phyloP scores from a whole-genome alignment of 2,113 vertebrate genomes.

The Circaetus gallicus region DNA sequence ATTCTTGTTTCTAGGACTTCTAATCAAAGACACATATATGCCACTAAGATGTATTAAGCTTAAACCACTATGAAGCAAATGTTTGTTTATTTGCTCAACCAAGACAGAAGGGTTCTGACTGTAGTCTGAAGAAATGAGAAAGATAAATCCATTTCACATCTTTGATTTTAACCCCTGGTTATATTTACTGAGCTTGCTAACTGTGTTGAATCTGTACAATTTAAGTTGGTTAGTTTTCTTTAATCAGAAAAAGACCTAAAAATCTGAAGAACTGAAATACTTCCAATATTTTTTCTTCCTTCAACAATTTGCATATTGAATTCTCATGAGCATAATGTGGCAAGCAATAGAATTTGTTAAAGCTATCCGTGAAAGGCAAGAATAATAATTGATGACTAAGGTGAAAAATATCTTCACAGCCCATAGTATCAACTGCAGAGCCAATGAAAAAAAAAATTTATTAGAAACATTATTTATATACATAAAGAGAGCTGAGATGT shows the following conservation, averaged over 20 bases:
- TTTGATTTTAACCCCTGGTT: neutral
- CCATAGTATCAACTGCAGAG: neutral
- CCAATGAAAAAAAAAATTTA: neutral
- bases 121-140: neutral
- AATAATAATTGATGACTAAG: conserved; percentile 34
- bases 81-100: neutral
- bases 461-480: conserved; percentile 73
- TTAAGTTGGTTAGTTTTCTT: neutral
- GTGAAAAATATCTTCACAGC: conserved; percentile 7
- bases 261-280: neutral
- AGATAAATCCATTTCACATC: neutral
- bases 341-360: conserved; percentile 25
- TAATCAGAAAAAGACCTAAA: neutral
- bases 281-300: neutral
- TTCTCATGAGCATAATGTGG: neutral
- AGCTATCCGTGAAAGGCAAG: neutral
- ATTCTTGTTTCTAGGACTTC: neutral
- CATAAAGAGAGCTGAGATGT: conserved; percentile 68
- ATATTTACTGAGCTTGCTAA: neutral
- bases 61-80: neutral
- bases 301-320: neutral
- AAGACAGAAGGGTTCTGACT: neutral
- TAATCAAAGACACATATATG: neutral
- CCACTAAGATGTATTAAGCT: neutral
- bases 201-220: neutral